Evolutionary conservation across 2,888 invertebrate species (phyloP).

Genomic region (Limnephilus lunatus): DNA sequence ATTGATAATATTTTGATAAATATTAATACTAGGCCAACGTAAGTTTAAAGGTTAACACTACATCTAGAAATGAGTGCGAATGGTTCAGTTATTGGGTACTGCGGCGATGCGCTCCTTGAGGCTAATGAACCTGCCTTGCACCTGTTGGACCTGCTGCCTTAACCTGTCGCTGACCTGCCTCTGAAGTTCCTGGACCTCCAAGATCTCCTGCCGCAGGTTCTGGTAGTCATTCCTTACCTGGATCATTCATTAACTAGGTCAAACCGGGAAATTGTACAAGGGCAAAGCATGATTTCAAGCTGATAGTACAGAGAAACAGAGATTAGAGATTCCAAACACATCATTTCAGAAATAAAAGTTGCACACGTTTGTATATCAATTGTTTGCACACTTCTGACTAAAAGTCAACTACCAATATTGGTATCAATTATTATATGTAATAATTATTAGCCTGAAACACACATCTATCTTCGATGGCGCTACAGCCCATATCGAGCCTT

Average conservation of each 20-base stretch:
- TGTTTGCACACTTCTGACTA: background rate
- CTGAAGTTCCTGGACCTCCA: slow-evolving; percentile 88
- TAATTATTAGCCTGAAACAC: too few relatives aligned
- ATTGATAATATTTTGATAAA: background rate
- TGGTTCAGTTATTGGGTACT: slow-evolving; percentile 71
- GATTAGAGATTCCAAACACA: background rate
- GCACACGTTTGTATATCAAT: too few relatives aligned
- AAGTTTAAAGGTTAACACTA: background rate
- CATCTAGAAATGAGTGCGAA: background rate
- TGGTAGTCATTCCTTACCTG: slow-evolving; percentile 87
- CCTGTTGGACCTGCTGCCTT: slow-evolving; percentile 83
- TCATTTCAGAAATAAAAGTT: background rate
- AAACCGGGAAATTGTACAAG: background rate
- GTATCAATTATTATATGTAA: too few relatives aligned
- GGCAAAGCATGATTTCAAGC: background rate
- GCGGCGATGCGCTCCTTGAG: slow-evolving; percentile 84
- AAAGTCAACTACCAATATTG: too few relatives aligned
- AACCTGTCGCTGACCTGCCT: slow-evolving; percentile 87
- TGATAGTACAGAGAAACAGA: background rate
- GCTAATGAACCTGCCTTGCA: slow-evolving; percentile 86
- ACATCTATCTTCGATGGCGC: too few relatives aligned
- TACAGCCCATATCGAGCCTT: too few relatives aligned
- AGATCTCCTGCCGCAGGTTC: slow-evolving; percentile 86
- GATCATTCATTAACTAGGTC: slow-evolving; percentile 12
- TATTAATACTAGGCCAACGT: background rate